These are phyloP conservation scores for Pseudomyrmex dendroicus DNA, from an alignment of 1,140 invertebrate genomes.

Conservation along the genomic window DNA sequence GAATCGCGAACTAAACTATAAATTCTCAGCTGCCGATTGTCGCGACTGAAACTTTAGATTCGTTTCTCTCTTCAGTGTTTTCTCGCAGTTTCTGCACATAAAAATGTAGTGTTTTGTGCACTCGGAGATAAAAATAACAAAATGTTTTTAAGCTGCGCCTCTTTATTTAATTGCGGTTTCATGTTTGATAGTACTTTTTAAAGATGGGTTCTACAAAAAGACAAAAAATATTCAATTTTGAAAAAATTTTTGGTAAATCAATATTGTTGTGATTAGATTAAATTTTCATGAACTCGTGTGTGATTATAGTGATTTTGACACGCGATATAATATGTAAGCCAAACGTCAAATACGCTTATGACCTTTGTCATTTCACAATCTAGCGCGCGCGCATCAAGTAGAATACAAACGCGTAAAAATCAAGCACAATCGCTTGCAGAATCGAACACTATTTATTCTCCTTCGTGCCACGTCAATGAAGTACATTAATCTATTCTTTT, in stretches of 20 bases:
- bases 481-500: not conserved
- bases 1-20: constrained; percentile 6
- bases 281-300: not conserved
- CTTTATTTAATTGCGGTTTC: not conserved
- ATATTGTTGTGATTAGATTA: not conserved
- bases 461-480: not conserved
- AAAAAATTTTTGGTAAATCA: not conserved
- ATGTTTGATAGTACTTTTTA: not conserved
- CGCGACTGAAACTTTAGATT: not conserved
- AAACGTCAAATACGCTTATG: not conserved
- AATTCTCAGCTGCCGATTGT: not conserved
- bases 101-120: not conserved
- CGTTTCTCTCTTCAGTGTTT: not conserved
- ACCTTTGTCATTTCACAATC: not conserved
- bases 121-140: too few species aligned
- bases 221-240: not conserved
- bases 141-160: too few species aligned
- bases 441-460: not conserved
- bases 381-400: too few species aligned
- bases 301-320: not conserved
- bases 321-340: not conserved
- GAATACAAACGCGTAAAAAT: not conserved
- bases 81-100: not conserved
- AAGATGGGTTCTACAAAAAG: not conserved
- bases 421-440: constrained; percentile 1